Base-by-base conservation (phyloP, 2,888 invertebrate species). In the Heliconius ismenius region DNA sequence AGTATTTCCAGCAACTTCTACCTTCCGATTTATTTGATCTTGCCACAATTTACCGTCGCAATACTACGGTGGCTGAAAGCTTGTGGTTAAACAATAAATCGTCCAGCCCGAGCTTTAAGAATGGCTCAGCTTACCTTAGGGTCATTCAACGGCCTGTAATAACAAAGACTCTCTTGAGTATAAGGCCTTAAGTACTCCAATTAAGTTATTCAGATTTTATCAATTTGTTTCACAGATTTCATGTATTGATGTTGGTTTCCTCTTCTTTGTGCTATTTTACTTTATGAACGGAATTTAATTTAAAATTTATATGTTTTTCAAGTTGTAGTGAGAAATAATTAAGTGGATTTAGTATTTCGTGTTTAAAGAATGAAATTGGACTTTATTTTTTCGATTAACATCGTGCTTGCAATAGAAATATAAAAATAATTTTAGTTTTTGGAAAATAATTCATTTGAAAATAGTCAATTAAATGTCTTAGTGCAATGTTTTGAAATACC, bases 21-120 rank as follows among this genome's bases (percentile, higher is more conserved):
- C 73, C 79, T n/a, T 83, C 82, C 79, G 79, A 81, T 83, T 82
- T 83, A 83, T 84, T 79, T 84, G 82, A 80, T 84, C 84, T 84
- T 83, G 85, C 88, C 86, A 89, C 90, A 91, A 91, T 91, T 91
- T 91, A 91, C 91, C 86, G 91, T 86, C 89, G 89, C 89, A 90
- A 90, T 90, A 90, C 88, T 84, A 86, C 87, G 87, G 88, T 85
- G 89, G 89, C 87, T 88, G 89, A 90, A 89, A 88, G 89, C 88
- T 90, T 88, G 90, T 91, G 91, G 91, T 92, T 91, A 91, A 92
- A 91, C 91, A 88, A 92, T 92, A 92, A 92, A 92, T 92, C 90
- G 86, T 89, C 83, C 79, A 80, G 75, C 70, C 77, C 79, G 75
- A 74, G 82, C 81, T 80, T 82, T 83, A 82, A 83, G 82, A 82